Conservation (phyloP, 2,113 vertebrate genomes). For the Chlorodrepanis virens region DNA sequence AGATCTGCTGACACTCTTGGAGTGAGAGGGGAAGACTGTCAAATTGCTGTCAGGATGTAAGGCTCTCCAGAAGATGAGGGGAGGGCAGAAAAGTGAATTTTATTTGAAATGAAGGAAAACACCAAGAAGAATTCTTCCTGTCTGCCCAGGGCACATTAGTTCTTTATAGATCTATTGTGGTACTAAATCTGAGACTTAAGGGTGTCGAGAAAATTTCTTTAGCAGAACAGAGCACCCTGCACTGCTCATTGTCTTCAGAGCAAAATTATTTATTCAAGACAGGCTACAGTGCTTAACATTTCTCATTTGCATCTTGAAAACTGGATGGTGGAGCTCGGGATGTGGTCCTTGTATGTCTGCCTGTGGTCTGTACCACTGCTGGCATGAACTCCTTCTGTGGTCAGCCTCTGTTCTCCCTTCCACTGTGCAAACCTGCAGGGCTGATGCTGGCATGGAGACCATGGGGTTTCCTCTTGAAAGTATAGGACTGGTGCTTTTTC, state of each 20-base stretch:
- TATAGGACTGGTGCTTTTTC: neutral
- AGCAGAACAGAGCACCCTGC: neutral
- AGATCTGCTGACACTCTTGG: slow-evolving; percentile 14
- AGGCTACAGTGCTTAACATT: neutral
- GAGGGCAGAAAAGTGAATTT: neutral
- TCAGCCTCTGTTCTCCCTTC: neutral
- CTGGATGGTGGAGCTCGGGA: neutral
- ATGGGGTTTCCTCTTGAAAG: neutral
- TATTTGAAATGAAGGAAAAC: neutral
- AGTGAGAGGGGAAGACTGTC: neutral
- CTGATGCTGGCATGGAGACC: neutral
- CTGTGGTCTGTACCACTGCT: neutral
- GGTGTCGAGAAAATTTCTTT: neutral
- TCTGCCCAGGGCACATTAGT: accelerated
- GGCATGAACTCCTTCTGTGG: neutral
- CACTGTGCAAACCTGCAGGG: neutral
- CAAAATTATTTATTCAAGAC: neutral
- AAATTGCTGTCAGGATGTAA: neutral
- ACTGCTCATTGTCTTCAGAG: neutral
- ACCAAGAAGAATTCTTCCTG: neutral
- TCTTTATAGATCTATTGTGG: neutral
- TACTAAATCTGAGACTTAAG: neutral
- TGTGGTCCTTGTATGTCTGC: neutral
- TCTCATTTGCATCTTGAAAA: neutral
- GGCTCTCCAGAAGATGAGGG: neutral